Evolutionary conservation across 2,888 invertebrate genomes (phyloP).

Genomic region (Agonopterix alstromeriana): DNA sequence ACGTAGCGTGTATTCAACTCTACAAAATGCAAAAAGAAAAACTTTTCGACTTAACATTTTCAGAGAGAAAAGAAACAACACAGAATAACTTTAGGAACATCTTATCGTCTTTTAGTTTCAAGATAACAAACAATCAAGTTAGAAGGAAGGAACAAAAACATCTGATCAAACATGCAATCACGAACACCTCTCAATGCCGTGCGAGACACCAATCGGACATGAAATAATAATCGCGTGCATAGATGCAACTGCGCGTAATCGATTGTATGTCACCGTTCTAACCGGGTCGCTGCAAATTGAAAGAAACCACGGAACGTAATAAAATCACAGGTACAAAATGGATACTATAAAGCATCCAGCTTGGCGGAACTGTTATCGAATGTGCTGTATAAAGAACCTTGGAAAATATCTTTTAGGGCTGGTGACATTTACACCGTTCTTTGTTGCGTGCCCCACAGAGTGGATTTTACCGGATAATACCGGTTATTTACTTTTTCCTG

Average conservation of each 20-base stretch:
- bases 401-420: slow-evolving; percentile 14
- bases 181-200: not conserved
- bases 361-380: slow-evolving; percentile 1
- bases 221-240: slow-evolving; percentile 30
- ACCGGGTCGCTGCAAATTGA: slow-evolving; percentile 35
- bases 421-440: slow-evolving; percentile 16
- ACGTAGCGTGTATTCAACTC: too few relatives aligned
- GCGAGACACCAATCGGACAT: slow-evolving; percentile 16
- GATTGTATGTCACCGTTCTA: slow-evolving; percentile 20
- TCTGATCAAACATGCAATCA: too few relatives aligned
- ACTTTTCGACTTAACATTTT: too few relatives aligned
- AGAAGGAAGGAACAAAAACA: too few relatives aligned
- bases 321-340: slow-evolving; percentile 7
- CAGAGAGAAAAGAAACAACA: too few relatives aligned
- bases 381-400: slow-evolving; percentile 7
- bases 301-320: slow-evolving; percentile 30
- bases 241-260: slow-evolving; percentile 35
- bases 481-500: not conserved
- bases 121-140: too few relatives aligned
- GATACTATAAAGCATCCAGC: not conserved
- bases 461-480: slow-evolving; percentile 5
- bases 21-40: too few relatives aligned
- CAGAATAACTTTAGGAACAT: too few relatives aligned
- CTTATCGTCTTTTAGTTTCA: too few relatives aligned
- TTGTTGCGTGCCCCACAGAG: slow-evolving; percentile 10